A percentile compares a stretch with the other conserved stretches of the same genome.
These are phyloP conservation scores for Podargus strigoides DNA, from an alignment of 2,797 vertebrate species.

Conservation along the genomic window DNA sequence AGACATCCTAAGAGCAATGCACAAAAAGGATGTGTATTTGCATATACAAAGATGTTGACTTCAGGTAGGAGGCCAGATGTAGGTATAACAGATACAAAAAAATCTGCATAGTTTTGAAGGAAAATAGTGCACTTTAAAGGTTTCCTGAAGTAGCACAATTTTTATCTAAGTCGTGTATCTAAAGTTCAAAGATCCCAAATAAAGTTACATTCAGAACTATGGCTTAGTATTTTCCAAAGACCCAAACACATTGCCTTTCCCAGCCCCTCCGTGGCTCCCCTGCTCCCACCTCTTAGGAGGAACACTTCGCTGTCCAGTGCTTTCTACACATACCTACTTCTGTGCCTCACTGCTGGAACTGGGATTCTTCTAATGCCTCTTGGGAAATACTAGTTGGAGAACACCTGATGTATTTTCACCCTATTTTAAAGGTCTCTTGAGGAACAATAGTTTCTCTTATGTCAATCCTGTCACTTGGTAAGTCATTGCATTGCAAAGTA, in stretches of 20 bases:
- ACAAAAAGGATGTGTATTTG: background rate
- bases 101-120: background rate
- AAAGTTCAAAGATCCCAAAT: background rate
- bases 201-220: background rate
- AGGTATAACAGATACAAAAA: background rate
- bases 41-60: background rate
- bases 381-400: background rate
- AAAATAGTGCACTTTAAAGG: background rate
- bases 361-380: background rate
- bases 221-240: background rate
- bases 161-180: background rate
- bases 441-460: background rate
- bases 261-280: background rate
- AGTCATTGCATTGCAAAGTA: background rate
- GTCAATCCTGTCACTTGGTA: accelerated
- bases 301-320: background rate
- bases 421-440: background rate
- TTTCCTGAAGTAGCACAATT: background rate
- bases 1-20: background rate
- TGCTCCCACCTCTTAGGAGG: background rate
- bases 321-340: background rate
- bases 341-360: background rate
- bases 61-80: background rate
- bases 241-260: background rate
- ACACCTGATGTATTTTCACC: background rate